These are phyloP conservation scores for Eptesicus fuscus DNA, from an alignment of 2,113 vertebrate genomes.

Conservation along the genomic window DNA sequence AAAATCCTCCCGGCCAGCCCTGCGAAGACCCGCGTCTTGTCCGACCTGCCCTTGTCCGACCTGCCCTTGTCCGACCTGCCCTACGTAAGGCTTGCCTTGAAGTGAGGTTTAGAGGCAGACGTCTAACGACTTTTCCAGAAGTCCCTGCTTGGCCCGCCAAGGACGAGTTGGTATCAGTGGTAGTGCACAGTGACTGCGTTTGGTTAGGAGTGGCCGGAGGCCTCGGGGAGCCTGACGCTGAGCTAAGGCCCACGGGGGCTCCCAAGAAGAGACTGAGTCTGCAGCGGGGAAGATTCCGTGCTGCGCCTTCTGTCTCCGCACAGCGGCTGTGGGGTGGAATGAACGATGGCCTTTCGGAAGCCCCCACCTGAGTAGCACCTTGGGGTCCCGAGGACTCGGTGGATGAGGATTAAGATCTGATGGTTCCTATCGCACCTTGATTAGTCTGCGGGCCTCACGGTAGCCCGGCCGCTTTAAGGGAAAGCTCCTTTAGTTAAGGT, in stretches of 20 bases:
- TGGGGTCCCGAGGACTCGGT: background rate
- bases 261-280: background rate
- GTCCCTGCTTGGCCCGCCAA: conserved; percentile 18
- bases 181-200: background rate
- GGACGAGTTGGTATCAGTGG: background rate
- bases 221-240: background rate
- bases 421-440: background rate
- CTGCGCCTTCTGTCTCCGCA: background rate
- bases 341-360: background rate
- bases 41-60: background rate
- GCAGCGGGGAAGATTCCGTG: background rate
- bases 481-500: background rate
- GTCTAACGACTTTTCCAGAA: conserved; percentile 49
- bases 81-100: background rate
- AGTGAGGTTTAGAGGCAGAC: background rate
- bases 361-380: background rate
- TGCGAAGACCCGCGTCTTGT: background rate
- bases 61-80: background rate
- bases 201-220: background rate
- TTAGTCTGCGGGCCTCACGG: background rate
- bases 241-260: background rate
- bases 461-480: background rate
- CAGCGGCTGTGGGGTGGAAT: background rate
- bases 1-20: background rate
- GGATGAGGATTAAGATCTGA: background rate